phyloP scores from a whole-genome alignment of 2,888 invertebrate genomes.

The Trissoscelio sp. region DNA sequence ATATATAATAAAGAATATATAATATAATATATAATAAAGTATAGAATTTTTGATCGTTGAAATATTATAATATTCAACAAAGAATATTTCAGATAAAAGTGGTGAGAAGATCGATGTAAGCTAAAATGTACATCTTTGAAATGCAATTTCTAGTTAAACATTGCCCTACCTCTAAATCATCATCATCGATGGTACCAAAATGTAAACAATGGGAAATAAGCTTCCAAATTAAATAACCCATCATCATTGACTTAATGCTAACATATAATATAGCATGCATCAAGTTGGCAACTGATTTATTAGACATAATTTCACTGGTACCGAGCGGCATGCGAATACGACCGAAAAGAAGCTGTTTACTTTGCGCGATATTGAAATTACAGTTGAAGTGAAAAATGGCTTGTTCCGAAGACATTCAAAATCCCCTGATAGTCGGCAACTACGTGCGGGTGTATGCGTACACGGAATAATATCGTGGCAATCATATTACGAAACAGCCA shows the following conservation, averaged over 20 bases:
- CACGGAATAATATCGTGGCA: constrained; percentile 80
- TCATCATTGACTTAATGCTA: constrained; percentile 40
- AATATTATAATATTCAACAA: too few relatives aligned
- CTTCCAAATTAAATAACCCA: constrained; percentile 12
- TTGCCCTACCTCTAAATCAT: too few relatives aligned
- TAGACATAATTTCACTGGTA: constrained; percentile 42
- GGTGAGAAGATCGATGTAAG: too few relatives aligned
- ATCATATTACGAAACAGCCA: constrained; percentile 81
- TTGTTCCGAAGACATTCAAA: constrained; percentile 66
- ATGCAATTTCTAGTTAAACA: too few relatives aligned
- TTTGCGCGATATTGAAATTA: constrained; percentile 57
- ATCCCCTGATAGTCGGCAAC: constrained; percentile 64
- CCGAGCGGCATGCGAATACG: constrained; percentile 24
- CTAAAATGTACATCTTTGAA: too few relatives aligned
- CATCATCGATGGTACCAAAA: constrained; percentile 24
- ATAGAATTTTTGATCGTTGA: too few relatives aligned
- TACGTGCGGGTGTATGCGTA: constrained; percentile 66
- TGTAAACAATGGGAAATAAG: constrained; percentile 33
- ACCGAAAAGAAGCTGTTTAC: constrained; percentile 55
- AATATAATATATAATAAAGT: too few relatives aligned
- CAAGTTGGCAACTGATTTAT: constrained; percentile 34
- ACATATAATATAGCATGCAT: constrained; percentile 29
- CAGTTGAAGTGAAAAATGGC: constrained; percentile 56
- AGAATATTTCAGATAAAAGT: too few relatives aligned
- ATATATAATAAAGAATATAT: too few relatives aligned